Percentiles rank a stretch among this genome's conserved stretches.
phyloP scores from a whole-genome alignment of 2,888 invertebrate genomes.

The Brassicogethes aeneus region DNA sequence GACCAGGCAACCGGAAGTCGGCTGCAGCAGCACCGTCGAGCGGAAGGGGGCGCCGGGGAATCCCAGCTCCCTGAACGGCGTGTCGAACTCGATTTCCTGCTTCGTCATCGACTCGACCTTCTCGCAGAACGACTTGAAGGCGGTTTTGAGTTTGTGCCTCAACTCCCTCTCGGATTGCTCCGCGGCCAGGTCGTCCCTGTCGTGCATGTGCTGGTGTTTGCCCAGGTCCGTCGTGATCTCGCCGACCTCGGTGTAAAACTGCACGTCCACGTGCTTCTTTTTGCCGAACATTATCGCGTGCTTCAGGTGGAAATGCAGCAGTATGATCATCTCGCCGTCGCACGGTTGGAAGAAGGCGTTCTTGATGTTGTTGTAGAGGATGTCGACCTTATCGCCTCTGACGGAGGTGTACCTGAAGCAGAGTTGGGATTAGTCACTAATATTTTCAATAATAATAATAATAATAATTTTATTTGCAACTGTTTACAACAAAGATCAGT shows the following conservation, averaged over 20 bases:
- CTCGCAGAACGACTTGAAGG: constrained; percentile 98
- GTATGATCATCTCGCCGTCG: constrained; percentile 97
- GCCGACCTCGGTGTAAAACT: constrained; percentile 99
- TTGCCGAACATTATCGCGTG: constrained; percentile 98
- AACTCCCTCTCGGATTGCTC: constrained; percentile 98
- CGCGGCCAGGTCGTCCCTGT: constrained; percentile 95
- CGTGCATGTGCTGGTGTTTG: constrained; percentile 99
- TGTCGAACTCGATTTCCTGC: constrained; percentile 96
- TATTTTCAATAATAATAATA: too few species aligned
- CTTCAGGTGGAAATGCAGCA: constrained; percentile 97
- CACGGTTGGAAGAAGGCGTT: constrained; percentile 99
- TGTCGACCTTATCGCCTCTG: constrained; percentile 99
- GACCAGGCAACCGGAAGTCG: constrained; percentile 95
- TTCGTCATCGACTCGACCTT: constrained; percentile 93
- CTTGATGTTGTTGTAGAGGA: constrained; percentile 98
- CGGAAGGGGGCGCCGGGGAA: constrained; percentile 97
- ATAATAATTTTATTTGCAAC: too few species aligned
- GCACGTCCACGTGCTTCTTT: constrained; percentile 98
- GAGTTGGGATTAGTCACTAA: too few species aligned
- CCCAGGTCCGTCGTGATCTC: constrained; percentile 99
- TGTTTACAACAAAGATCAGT: too few species aligned
- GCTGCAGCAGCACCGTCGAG: constrained; percentile 91
- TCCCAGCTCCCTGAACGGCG: constrained; percentile 94
- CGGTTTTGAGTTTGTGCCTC: constrained; percentile 91
- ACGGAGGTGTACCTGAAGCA: constrained; percentile 94